A percentile compares a stretch with the other conserved stretches of the same genome.
Conservation (phyloP, 1,140 invertebrate genomes). For the Aphaenogaster ashmeadi region DNA sequence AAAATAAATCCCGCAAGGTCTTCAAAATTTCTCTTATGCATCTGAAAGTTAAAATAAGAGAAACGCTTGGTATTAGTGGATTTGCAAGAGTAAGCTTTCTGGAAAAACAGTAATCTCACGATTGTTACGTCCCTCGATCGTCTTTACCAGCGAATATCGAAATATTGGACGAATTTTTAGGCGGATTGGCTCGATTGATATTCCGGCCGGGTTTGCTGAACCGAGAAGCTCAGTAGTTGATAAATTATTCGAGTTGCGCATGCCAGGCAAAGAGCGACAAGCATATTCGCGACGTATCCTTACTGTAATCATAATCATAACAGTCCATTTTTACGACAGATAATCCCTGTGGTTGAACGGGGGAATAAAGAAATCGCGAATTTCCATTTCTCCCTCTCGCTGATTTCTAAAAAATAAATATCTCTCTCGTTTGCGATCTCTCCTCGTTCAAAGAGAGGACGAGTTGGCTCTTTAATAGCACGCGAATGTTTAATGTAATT, state of each 20-base stretch:
- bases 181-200: slow-evolving; percentile 19
- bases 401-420: slow-evolving; percentile 1
- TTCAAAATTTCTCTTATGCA: background rate
- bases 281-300: background rate
- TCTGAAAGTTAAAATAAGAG: background rate
- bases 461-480: slow-evolving; percentile 27
- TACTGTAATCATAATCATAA: background rate
- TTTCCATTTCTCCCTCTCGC: background rate
- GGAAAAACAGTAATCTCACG: background rate
- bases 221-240: background rate
- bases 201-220: background rate
- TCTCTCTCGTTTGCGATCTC: background rate
- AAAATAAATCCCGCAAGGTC: background rate
- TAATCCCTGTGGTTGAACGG: background rate
- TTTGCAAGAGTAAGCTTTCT: background rate
- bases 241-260: background rate
- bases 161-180: background rate
- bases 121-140: background rate
- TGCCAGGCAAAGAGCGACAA: background rate
- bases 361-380: background rate
- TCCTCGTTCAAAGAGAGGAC: background rate
- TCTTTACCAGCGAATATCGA: background rate
- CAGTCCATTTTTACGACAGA: slow-evolving; percentile 4
- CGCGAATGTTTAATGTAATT: slow-evolving; percentile 43
- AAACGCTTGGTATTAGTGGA: background rate